Evolutionary conservation across 2,888 invertebrate genomes (phyloP).

Genomic region (Opisthograptis luteolata): DNA sequence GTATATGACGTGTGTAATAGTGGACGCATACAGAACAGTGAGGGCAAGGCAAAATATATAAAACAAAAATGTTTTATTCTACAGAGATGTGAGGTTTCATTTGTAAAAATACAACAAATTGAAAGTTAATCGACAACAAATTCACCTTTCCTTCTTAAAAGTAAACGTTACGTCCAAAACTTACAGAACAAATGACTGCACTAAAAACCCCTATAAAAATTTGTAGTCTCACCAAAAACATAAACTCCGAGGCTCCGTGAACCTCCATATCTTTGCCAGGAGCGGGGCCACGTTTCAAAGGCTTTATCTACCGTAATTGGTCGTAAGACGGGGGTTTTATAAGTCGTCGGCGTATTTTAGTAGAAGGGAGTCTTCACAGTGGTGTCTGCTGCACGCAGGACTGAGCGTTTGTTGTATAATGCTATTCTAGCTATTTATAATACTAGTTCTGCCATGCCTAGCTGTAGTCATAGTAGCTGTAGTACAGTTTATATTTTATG

Average conservation of each 20-base stretch:
- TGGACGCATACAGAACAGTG: no score
- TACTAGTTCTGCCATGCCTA: no score
- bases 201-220: conserved; percentile 39
- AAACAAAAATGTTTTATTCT: no score
- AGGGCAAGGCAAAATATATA: no score
- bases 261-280: conserved; percentile 44
- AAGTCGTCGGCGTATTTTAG: conserved; percentile 54
- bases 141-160: no score
- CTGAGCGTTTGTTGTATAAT: not conserved
- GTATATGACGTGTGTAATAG: no score
- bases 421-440: not conserved
- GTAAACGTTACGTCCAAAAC: no score
- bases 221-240: conserved; percentile 47
- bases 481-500: no score
- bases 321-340: conserved; percentile 70
- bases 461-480: no score
- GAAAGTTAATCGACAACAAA: no score
- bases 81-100: no score
- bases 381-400: not conserved
- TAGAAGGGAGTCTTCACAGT: conserved; percentile 19
- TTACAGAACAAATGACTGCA: conserved; percentile 2
- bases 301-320: conserved; percentile 74
- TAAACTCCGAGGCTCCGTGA: conserved; percentile 47
- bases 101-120: no score
- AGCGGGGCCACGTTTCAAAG: conserved; percentile 58